A percentile compares a stretch with the other conserved stretches of the same genome.
Evolutionary conservation across 2,797 vertebrate species (phyloP).

Genomic region (Distichodus sexfasciatus): DNA sequence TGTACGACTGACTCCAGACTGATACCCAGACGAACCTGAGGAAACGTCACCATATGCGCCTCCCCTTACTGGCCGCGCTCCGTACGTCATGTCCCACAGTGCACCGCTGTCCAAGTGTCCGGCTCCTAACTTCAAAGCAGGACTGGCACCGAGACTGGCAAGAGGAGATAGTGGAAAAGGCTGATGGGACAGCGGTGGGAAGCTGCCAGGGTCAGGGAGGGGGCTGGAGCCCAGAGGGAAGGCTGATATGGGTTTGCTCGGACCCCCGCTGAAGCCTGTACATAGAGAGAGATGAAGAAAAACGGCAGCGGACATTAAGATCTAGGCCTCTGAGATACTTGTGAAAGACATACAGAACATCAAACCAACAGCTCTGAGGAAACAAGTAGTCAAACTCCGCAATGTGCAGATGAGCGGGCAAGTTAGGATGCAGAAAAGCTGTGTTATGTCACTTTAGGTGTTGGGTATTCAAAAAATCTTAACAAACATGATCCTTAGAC

Average conservation of each 20-base stretch:
- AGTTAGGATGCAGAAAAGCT: too few species aligned
- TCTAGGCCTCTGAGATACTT: background rate
- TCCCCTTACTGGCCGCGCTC: conserved; percentile 53
- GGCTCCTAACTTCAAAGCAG: conserved; percentile 48
- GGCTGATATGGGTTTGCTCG: conserved; percentile 57
- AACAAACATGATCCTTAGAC: too few species aligned
- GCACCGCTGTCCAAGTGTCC: conserved; percentile 60
- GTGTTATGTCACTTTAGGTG: too few species aligned
- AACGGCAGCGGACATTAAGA: background rate
- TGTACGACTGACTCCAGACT: conserved; percentile 74
- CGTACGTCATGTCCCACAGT: conserved; percentile 65
- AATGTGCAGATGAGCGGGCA: too few species aligned
- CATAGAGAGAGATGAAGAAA: background rate
- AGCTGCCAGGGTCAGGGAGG: conserved; percentile 49
- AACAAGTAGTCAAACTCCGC: too few species aligned
- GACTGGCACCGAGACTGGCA: conserved; percentile 46
- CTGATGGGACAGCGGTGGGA: conserved; percentile 51
- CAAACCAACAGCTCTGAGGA: too few species aligned
- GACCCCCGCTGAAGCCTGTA: conserved; percentile 54
- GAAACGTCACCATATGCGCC: conserved; percentile 64
- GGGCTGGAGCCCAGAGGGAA: conserved; percentile 45
- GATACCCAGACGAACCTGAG: conserved; percentile 71
- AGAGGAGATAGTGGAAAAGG: conserved; percentile 56
- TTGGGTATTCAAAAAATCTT: too few species aligned
- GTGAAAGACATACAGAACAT: too few species aligned